Evolutionary conservation across 2,113 vertebrate genomes (phyloP).

Genomic region (Heterotis niloticus): DNA sequence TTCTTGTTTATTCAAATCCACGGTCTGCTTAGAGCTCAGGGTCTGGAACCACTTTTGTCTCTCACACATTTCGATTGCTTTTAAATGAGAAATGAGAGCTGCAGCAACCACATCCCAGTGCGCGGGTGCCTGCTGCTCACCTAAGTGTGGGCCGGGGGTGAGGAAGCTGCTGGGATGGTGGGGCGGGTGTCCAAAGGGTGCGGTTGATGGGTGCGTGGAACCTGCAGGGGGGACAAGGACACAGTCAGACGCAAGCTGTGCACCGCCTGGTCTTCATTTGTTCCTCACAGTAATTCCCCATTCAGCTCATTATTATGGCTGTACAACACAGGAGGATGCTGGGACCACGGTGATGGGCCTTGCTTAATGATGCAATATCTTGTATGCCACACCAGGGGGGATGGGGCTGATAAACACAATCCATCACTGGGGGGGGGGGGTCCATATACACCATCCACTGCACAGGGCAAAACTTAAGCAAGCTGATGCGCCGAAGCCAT

Average conservation of each 20-base stretch:
- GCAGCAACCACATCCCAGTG: too few relatives aligned
- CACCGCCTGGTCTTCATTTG: background rate
- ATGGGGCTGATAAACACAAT: background rate
- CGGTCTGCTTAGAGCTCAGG: too few relatives aligned
- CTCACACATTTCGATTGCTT: too few relatives aligned
- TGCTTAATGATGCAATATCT: constrained; percentile 14
- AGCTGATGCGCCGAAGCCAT: too few relatives aligned
- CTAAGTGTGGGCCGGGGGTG: constrained; percentile 82
- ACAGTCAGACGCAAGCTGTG: background rate
- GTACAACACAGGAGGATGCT: background rate
- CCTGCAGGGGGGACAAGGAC: constrained; percentile 55
- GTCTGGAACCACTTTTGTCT: background rate
- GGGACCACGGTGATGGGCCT: background rate
- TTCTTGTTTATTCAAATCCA: too few relatives aligned
- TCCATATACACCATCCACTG: too few relatives aligned
- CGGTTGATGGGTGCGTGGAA: constrained; percentile 79
- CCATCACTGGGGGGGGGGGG: constrained; percentile 9
- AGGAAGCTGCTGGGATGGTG: constrained; percentile 92
- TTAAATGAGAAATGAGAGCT: too few relatives aligned
- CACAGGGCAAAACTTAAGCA: too few relatives aligned
- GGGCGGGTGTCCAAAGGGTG: constrained; percentile 81
- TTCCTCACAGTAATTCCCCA: background rate
- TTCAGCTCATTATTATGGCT: background rate
- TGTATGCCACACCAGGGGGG: background rate
- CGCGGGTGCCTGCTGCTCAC: constrained; percentile 54